Percentiles rank a stretch among this genome's conserved stretches.
These are phyloP conservation scores for Anticlea derivata DNA, from an alignment of 2,888 invertebrate genomes.

Conservation along the genomic window DNA sequence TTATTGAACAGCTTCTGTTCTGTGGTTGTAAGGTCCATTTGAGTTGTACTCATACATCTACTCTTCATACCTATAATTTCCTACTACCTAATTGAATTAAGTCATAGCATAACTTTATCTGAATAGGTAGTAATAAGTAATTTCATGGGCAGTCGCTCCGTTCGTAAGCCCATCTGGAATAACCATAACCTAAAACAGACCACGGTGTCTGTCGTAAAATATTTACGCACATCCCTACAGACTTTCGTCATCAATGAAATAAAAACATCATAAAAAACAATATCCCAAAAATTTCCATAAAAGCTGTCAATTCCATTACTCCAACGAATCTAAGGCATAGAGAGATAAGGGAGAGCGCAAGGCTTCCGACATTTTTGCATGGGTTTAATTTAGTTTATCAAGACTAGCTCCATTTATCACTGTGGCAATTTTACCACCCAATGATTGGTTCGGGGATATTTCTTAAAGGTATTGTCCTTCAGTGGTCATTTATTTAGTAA, in stretches of 20 bases:
- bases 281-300: constrained; percentile 29
- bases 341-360: constrained; percentile 33
- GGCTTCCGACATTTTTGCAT: constrained; percentile 48
- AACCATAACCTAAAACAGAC: too few relatives aligned
- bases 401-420: constrained; percentile 54
- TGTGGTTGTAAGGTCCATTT: too few relatives aligned
- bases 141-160: too few relatives aligned
- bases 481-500: constrained; percentile 49
- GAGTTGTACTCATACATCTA: too few relatives aligned
- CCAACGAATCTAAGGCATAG: neutral
- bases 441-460: constrained; percentile 50
- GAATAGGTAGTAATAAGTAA: too few relatives aligned
- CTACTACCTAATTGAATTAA: too few relatives aligned
- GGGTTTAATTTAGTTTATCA: constrained; percentile 61
- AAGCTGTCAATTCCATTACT: constrained; percentile 28
- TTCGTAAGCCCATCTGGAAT: too few relatives aligned
- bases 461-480: constrained; percentile 52
- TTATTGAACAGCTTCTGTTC: too few relatives aligned
- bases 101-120: too few relatives aligned
- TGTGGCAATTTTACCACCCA: constrained; percentile 54
- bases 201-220: constrained; percentile 1
- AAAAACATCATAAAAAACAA: constrained; percentile 29
- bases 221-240: constrained; percentile 1
- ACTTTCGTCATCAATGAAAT: constrained; percentile 17
- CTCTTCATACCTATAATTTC: too few relatives aligned